phyloP scores from a whole-genome alignment of 2,888 invertebrate genomes.

The Pemphredon lugubris region DNA sequence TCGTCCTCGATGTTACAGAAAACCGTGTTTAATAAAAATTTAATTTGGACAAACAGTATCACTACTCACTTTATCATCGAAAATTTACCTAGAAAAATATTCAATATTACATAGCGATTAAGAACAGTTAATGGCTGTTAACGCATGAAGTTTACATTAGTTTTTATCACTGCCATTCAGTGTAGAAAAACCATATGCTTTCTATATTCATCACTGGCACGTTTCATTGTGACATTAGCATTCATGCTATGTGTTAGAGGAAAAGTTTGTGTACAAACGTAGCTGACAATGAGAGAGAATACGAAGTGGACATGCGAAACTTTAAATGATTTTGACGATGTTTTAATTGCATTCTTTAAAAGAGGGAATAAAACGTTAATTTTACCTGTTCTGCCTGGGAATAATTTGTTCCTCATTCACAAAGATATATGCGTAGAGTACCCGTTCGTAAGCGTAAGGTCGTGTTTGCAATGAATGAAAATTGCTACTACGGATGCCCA shows the following conservation, averaged over 20 bases:
- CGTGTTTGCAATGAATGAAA: conserved; percentile 26
- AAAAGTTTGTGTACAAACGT: conserved; percentile 19
- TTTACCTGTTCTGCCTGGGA: conserved; percentile 12
- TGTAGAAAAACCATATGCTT: conserved; percentile 35
- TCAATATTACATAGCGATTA: conserved; percentile 23
- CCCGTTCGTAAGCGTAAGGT: conserved; percentile 14
- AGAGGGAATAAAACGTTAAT: conserved; percentile 17
- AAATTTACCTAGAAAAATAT: conserved; percentile 38
- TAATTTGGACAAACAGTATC: conserved; percentile 79
- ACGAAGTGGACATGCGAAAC: neutral
- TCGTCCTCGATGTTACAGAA: conserved; percentile 81
- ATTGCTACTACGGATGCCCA: conserved; percentile 21
- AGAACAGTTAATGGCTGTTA: conserved; percentile 35
- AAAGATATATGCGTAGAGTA: conserved; percentile 32
- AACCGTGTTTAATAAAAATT: conserved; percentile 81
- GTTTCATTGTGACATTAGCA: conserved; percentile 11
- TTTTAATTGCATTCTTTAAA: conserved; percentile 18
- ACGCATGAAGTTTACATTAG: conserved; percentile 48
- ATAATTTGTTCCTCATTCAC: conserved; percentile 26
- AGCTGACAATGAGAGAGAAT: neutral
- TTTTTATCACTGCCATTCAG: conserved; percentile 63
- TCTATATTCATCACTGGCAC: conserved; percentile 23
- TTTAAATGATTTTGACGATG: conserved; percentile 1
- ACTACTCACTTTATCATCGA: conserved; percentile 58
- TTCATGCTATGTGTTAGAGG: conserved; percentile 8